Conservation (phyloP, 2,888 invertebrate genomes). For the Limnephilus marmoratus region DNA sequence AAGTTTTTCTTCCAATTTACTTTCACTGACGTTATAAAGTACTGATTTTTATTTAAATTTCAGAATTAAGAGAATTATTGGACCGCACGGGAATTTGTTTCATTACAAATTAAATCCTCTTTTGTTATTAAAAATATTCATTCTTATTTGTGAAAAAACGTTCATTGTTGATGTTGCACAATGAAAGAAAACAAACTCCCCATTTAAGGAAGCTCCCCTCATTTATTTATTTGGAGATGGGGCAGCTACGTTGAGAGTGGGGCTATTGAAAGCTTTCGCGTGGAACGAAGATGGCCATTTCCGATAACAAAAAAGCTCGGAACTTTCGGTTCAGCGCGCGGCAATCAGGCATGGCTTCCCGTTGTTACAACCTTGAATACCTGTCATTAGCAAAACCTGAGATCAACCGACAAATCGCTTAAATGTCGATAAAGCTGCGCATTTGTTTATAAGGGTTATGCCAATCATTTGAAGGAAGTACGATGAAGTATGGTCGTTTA, state of each 20-base stretch:
- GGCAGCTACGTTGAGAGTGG: background rate
- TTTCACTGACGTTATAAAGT: no score
- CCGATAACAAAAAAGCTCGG: constrained; percentile 43
- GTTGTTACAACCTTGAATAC: constrained; percentile 8
- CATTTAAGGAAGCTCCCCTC: background rate
- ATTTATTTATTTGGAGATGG: background rate
- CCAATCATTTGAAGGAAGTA: background rate
- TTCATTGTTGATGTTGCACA: background rate
- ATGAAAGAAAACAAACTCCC: background rate
- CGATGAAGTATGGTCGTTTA: background rate
- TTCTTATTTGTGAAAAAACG: background rate
- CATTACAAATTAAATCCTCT: background rate
- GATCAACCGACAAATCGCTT: background rate
- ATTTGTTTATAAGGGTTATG: background rate
- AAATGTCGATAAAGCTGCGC: background rate
- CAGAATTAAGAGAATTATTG: no score
- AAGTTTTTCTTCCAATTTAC: no score
- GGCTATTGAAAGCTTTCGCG: constrained; percentile 35
- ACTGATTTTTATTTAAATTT: no score
- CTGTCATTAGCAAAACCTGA: constrained; percentile 14
- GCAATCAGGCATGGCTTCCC: constrained; percentile 16
- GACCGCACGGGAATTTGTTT: no score
- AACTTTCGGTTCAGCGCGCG: constrained; percentile 27
- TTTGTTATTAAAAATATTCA: background rate
- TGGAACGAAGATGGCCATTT: constrained; percentile 41